These are phyloP conservation scores for Lynx canadensis DNA, from an alignment of 2,113 vertebrate species.

Conservation along the genomic window DNA sequence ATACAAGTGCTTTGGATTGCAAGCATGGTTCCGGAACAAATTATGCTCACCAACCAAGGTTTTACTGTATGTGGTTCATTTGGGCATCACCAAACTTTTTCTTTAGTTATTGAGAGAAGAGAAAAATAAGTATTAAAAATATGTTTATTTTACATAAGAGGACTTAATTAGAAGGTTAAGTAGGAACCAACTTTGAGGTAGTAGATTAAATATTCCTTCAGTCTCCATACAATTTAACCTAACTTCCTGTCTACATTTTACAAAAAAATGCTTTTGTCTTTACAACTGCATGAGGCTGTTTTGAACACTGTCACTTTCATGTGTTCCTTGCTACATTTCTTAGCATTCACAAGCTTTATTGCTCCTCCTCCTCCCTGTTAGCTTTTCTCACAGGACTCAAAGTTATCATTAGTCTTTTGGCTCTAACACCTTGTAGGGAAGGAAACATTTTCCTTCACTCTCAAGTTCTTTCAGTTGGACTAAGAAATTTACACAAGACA, in stretches of 20 bases:
- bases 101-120: neutral
- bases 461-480: neutral
- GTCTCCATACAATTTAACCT: neutral
- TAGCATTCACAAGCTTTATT: neutral
- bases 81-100: neutral
- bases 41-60: too few species aligned
- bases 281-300: neutral
- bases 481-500: neutral
- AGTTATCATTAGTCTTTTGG: neutral
- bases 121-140: neutral
- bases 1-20: too few species aligned
- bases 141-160: neutral
- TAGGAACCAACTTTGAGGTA: neutral
- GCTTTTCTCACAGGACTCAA: neutral
- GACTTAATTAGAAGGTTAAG: neutral
- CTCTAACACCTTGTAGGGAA: neutral
- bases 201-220: neutral
- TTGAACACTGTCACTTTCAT: neutral
- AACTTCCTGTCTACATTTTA: neutral
- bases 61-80: neutral
- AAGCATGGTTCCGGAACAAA: too few species aligned
- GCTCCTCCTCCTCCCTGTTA: neutral
- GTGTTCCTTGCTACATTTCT: neutral
- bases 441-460: neutral
- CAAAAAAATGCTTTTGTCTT: neutral